Base-by-base conservation (phyloP, 1,140 invertebrate genomes). In the Luehdorfia chinensis region DNA sequence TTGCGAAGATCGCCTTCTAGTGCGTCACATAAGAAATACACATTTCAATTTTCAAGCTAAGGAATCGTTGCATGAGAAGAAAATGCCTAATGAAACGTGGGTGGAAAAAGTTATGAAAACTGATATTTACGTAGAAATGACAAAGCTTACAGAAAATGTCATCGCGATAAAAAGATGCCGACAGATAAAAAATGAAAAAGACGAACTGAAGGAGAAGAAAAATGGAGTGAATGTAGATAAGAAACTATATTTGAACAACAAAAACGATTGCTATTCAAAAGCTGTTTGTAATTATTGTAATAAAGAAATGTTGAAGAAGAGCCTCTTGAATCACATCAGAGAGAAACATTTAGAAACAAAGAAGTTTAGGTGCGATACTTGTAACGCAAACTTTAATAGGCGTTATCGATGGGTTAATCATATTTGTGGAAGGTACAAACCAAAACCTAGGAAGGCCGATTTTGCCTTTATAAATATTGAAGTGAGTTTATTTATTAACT, bases 281-380 rank as follows among this genome's bases (percentile, higher is more conserved):
- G 78, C 56, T 0, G 49, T 64, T 2, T 83, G 78, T 41, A 69
- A 77, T 48, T 79, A 77, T 44, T 83, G 78, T 34, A 65, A 76
- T 0, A 77, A 74, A 9, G 63, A 70, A 18, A 83, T 83, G 78
- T 30, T 75, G 8, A 79, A 79, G 27, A 83, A 83, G 31, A 83
- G 74, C 39, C 36, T 83, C 0, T 31, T 34, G 12, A 37, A 43
- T 1, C 78, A 83, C 21, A 77, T 83, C 4, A 50, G 51, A 1
- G 78, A 79, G 9, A 44, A 45, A 6, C 78, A 83, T 57, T 55
- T 69, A 16, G 61, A 68, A 11, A 27, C 73, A 3, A 55, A 59
- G n/a, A 64, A 52, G 15, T 75, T 71, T 53, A 49, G 31, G 8
- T 80, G 76, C 41, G 13, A 52, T 0, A 34, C 37, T 4, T 80